phyloP scores from a whole-genome alignment of 2,113 vertebrate genomes.

The Speoplatyrhinus poulsoni region DNA sequence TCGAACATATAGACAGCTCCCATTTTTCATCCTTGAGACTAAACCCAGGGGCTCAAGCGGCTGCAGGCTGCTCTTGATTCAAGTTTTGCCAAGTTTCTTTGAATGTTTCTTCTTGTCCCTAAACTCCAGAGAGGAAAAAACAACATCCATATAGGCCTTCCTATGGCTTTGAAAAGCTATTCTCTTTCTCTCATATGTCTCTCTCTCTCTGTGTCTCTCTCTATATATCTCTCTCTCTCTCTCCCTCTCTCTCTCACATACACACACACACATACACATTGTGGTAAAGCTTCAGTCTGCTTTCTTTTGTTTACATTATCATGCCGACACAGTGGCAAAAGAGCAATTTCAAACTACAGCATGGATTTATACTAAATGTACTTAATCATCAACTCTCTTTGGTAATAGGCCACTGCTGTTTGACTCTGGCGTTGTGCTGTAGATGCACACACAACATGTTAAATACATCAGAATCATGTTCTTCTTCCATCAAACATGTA shows the following conservation, averaged over 20 bases:
- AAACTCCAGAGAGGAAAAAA: slow-evolving; percentile 5
- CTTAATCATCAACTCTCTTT: no score
- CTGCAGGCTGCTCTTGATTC: slow-evolving; percentile 32
- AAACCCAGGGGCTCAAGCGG: slow-evolving; percentile 36
- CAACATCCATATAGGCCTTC: not conserved
- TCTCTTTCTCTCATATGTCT: no score
- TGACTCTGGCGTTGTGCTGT: no score
- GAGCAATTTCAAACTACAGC: no score
- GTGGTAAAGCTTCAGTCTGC: no score
- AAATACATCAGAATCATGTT: not conserved
- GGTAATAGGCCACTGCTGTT: no score
- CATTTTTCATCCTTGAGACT: slow-evolving; percentile 37
- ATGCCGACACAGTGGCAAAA: no score
- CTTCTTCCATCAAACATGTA: slow-evolving; percentile 20
- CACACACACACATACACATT: slow-evolving; percentile 2
- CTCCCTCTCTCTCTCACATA: not conserved
- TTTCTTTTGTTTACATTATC: no score
- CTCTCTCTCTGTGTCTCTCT: not conserved
- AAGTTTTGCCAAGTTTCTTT: slow-evolving; percentile 36
- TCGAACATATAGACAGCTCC: slow-evolving; percentile 21
- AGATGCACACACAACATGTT: not conserved
- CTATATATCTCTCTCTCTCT: not conserved
- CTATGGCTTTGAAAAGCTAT: not conserved
- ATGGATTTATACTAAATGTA: no score
- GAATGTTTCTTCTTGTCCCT: slow-evolving; percentile 28